These are phyloP conservation scores for Macrosiphum euphorbiae DNA, from an alignment of 2,888 invertebrate genomes.

Conservation along the genomic window DNA sequence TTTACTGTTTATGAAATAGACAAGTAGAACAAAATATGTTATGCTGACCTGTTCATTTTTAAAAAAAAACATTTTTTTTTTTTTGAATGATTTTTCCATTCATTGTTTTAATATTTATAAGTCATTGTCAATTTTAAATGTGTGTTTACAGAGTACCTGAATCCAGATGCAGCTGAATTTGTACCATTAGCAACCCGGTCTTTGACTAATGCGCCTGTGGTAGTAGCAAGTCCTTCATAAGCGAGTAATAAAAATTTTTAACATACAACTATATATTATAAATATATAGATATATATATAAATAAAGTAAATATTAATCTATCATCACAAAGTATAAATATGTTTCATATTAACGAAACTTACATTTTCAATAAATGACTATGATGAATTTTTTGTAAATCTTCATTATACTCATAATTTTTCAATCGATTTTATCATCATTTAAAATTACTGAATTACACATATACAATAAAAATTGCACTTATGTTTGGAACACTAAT, in stretches of 20 bases:
- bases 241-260: neutral
- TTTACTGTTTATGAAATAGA: neutral
- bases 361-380: conserved; percentile 48
- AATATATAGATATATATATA: conserved; percentile 34
- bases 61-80: neutral
- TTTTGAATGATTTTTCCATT: neutral
- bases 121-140: neutral
- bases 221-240: conserved; percentile 63
- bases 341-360: conserved; percentile 57
- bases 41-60: neutral
- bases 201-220: conserved; percentile 56
- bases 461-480: neutral
- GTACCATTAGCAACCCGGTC: conserved; percentile 73
- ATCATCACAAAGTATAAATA: conserved; percentile 59
- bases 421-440: conserved; percentile 6
- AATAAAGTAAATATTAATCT: conserved; percentile 58
- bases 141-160: conserved; percentile 78
- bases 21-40: neutral
- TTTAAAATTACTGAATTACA: conserved; percentile 33
- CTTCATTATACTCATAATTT: conserved; percentile 57
- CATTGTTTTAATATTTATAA: neutral
- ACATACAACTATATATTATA: conserved; percentile 31
- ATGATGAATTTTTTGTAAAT: conserved; percentile 56
- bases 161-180: conserved; percentile 89
- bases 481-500: conserved; percentile 24